Percentiles rank a stretch among this genome's conserved stretches.
Conservation (phyloP, 92 coral and sea anemone genomes). For the Zoanthus sociatus region DNA sequence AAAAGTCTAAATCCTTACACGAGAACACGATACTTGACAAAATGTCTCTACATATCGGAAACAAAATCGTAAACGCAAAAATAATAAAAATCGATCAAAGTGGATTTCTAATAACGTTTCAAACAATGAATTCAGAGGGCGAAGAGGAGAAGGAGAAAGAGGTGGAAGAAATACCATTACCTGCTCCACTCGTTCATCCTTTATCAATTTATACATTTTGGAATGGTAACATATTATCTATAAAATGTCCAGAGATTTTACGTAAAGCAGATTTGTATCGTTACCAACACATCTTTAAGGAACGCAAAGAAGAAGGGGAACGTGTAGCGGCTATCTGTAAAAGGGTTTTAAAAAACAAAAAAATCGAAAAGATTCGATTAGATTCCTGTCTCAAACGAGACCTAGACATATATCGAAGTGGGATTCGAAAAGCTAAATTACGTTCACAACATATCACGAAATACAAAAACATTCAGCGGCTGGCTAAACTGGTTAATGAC, state of each 20-base stretch:
- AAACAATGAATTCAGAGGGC: neutral
- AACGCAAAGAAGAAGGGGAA: neutral
- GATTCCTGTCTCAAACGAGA: slow-evolving; percentile 15
- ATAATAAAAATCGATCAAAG: neutral
- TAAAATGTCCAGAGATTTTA: neutral
- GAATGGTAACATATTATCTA: neutral
- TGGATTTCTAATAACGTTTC: neutral
- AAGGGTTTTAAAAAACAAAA: neutral
- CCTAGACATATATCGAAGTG: neutral
- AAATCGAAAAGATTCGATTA: neutral
- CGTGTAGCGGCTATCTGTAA: neutral
- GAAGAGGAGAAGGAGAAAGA: neutral
- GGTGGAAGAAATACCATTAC: neutral
- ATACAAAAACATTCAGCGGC: too few relatives aligned
- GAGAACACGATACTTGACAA: too few relatives aligned
- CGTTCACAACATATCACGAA: neutral
- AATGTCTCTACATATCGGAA: neutral
- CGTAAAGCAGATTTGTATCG: neutral
- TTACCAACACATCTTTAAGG: neutral
- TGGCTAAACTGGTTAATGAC: neutral
- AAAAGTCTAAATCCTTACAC: too few relatives aligned
- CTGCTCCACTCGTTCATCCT: neutral
- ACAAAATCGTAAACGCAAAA: neutral
- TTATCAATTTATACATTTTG: neutral
- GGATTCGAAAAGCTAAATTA: neutral